Evolutionary conservation across 2,797 vertebrate species (phyloP), one percentile per base, ranked within the genome.

Genomic region (Calcarius lapponicus): DNA sequence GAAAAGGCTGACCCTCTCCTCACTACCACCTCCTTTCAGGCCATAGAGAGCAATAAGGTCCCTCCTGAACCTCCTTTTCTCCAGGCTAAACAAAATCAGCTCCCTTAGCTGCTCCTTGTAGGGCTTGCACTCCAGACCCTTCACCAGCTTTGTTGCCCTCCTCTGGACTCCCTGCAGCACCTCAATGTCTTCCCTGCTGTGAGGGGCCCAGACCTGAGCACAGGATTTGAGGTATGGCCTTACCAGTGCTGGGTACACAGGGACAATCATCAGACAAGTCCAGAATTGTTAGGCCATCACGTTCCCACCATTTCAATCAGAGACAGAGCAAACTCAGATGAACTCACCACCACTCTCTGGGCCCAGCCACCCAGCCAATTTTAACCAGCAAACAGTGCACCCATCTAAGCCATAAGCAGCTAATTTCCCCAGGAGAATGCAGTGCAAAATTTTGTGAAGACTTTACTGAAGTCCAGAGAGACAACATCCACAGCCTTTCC

Each of bases 241-340:
- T 42, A 61, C 8, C 31, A 61, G 31, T 12, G 31, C 22, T 4
- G 5, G 24, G 16, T 13, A 42, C 78, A 42, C 2, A 3, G 47
- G 18, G 14, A 32, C 0, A 0, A 48, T 8, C 31, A 42, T 32
- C 34, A 62, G 26, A 36, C 22, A 61, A 56, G 54, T 40, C 3
- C 19, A 56, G 42, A 62, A 50, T 2, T 29, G 40, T 48, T 19
- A 60, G 34, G 34, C 34, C 40, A 42, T 8, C 9, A 2, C 9
- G 6, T 10, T 58, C 40, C 25, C 5, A 28, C 11, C 1, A 0
- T 43, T 48, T 42, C 31, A 22, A 3, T 13, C 14, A 42, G 25
- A 22, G 34, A 67, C 25, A 74, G 40, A 47, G 28, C 31, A 47
- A 53, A 24, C 18, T 28, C 48, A 48, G 26, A 36, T 17, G 6